phyloP scores from a whole-genome alignment of 2,797 vertebrate species.

The Mormyrus hasselquistii region DNA sequence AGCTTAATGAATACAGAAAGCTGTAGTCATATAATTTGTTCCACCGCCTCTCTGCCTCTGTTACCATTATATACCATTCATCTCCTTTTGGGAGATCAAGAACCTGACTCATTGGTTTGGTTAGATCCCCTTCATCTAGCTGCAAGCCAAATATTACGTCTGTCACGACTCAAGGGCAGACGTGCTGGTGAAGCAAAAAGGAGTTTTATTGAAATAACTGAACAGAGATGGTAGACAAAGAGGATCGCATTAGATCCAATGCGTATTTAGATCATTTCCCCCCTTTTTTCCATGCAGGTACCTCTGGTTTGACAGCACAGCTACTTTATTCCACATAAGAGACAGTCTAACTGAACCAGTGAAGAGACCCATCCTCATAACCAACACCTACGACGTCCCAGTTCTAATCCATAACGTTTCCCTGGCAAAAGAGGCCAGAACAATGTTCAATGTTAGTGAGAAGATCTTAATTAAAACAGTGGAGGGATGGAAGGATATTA shows the following conservation, averaged over 20 bases:
- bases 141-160: background rate
- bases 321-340: constrained; percentile 92
- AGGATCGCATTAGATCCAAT: background rate
- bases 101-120: background rate
- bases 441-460: constrained; percentile 83
- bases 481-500: background rate
- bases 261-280: background rate
- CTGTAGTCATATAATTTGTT: background rate
- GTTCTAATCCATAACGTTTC: constrained; percentile 85
- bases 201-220: background rate
- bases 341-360: constrained; percentile 85
- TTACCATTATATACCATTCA: constrained; percentile 3
- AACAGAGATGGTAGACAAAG: background rate
- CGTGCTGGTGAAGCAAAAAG: background rate
- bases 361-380: constrained; percentile 81
- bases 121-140: background rate
- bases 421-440: constrained; percentile 82
- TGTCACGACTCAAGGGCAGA: background rate
- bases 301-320: constrained; percentile 90
- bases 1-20: background rate
- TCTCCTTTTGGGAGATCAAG: background rate
- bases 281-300: constrained; percentile 55
- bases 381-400: constrained; percentile 87
- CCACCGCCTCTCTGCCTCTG: background rate
- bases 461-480: background rate